phyloP scores from a whole-genome alignment of 2,888 invertebrate genomes.

The Ophioninae sp. region DNA sequence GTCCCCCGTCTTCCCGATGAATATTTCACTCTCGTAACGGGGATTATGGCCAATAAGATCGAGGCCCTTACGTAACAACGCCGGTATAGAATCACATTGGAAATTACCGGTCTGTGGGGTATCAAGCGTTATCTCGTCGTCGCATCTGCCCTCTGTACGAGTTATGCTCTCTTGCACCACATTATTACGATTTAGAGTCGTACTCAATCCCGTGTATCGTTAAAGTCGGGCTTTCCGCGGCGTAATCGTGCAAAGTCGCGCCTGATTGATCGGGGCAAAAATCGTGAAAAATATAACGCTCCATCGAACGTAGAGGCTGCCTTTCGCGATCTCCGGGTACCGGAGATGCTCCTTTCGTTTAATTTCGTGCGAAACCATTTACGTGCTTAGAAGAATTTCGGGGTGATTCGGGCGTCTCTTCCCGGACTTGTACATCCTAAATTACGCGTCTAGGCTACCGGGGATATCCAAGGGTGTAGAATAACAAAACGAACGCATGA shows the following conservation, averaged over 20 bases:
- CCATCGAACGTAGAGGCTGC: background rate
- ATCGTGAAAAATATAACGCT: no score
- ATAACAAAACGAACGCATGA: no score
- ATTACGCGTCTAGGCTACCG: no score
- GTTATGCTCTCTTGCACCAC: conserved; percentile 57
- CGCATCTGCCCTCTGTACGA: conserved; percentile 59
- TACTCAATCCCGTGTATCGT: conserved; percentile 3
- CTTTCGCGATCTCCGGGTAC: background rate
- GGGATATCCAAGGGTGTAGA: no score
- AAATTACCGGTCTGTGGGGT: conserved; percentile 42
- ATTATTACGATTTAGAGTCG: conserved; percentile 22
- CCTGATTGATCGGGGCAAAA: background rate
- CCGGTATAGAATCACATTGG: conserved; percentile 37
- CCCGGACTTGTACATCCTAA: no score
- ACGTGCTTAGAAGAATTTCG: no score
- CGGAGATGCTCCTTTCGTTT: no score
- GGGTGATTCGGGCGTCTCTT: no score
- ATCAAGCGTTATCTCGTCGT: conserved; percentile 57
- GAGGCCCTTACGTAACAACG: conserved; percentile 49
- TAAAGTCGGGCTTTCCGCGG: conserved; percentile 7
- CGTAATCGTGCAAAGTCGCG: background rate
- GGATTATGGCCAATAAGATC: conserved; percentile 21
- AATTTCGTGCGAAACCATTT: no score
- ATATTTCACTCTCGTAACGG: conserved; percentile 49
- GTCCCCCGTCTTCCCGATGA: background rate